Base-by-base conservation (phyloP, 2,113 vertebrate species). In the Percina caprodes region DNA sequence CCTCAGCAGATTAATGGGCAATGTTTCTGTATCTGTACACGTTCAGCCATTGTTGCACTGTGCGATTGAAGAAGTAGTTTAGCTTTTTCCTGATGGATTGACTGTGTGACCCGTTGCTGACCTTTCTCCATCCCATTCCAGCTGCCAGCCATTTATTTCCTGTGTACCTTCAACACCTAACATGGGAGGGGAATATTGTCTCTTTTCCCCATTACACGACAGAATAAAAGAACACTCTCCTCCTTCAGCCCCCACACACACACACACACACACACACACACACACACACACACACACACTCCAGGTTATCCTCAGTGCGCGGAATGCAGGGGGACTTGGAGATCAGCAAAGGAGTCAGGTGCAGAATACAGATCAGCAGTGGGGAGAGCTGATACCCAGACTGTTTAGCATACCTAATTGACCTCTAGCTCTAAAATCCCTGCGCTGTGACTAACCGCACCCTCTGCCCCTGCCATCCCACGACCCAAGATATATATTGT, bases 331-430 rank as follows among this genome's bases (percentile, higher is more conserved):
- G 87, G 89, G 89, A 86, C 88, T 91, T 86, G 2, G 67, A 85
- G 80, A 90, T 93, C 86, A 90, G 84, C 11, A 6, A 30, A 5
- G 19, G 84, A 80, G 77, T 65, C 56, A 73, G 86, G 77, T 4
- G 69, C 73, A 23, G 94, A 92, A 94, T 93, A 93, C 83, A 92
- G 88, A 94, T 91, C 79, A 91, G 90, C 68, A 69, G 74, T 55
- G 13, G 69, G 55, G 66, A 69, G 77, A 84, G 76, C 79, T 81
- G 65, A 77, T 83, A 84, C 84, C 83, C 77, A 75, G 82, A 69
- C 79, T 90, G 61, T 89, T 94, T 93, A 87, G 77, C 85, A 85
- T 91, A 86, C 70, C 77, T 92, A 90, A 93, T 92, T 90, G 87
- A 92, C 88, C 88, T 89, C 89, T 68, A 83, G 73, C 87, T 89